Conservation (phyloP, 92 coral and sea anemone genomes). For the Epizoanthus stellaris region DNA sequence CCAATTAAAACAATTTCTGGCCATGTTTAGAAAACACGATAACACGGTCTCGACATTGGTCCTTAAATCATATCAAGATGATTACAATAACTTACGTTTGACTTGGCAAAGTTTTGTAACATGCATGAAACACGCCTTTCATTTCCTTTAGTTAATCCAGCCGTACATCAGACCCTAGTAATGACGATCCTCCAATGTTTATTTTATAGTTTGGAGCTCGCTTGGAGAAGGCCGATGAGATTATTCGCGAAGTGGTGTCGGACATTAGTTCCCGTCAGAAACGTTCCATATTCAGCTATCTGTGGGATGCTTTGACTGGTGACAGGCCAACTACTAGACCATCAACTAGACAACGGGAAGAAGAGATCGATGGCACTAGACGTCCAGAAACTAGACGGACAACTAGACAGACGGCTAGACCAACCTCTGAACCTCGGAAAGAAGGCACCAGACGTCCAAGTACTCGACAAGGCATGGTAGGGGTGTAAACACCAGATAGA, state of each 20-base stretch:
- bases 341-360: slow-evolving; percentile 8
- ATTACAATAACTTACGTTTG: too few relatives aligned
- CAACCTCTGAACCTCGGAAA: background rate
- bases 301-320: slow-evolving; percentile 33
- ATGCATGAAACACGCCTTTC: too few relatives aligned
- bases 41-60: background rate
- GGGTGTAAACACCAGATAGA: too few relatives aligned
- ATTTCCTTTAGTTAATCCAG: background rate
- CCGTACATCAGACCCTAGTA: background rate
- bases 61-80: too few relatives aligned
- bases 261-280: slow-evolving; percentile 69
- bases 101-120: too few relatives aligned
- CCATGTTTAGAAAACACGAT: too few relatives aligned
- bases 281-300: slow-evolving; percentile 66
- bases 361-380: background rate
- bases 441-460: background rate
- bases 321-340: background rate
- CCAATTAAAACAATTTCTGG: too few relatives aligned
- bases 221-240: slow-evolving; percentile 77
- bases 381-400: background rate
- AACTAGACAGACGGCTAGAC: background rate
- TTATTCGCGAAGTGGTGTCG: slow-evolving; percentile 64
- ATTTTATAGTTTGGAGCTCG: slow-evolving; percentile 77
- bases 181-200: background rate
- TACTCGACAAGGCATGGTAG: background rate